A percentile compares a stretch with the other conserved stretches of the same genome.
phyloP scores from a whole-genome alignment of 2,888 invertebrate species.

The Balanococcus diminutus region DNA sequence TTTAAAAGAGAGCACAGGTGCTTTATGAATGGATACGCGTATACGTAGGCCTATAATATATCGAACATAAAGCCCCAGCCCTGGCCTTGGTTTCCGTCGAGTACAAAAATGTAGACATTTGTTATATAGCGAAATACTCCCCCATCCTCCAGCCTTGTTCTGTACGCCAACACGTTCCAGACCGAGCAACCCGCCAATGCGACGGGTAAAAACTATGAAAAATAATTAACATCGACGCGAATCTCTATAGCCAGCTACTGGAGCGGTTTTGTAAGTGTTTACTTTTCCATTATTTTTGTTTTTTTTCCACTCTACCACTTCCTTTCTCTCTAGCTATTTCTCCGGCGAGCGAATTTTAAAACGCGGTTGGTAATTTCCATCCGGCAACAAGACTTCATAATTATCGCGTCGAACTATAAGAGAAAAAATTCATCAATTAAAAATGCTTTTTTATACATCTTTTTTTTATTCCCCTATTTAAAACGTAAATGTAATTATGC shows the following conservation, averaged over 20 bases:
- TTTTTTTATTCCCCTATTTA: background rate
- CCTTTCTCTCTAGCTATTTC: background rate
- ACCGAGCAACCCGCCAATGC: background rate
- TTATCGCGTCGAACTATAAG: background rate
- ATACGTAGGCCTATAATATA: too few relatives aligned
- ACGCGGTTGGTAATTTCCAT: background rate
- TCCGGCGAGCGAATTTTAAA: background rate
- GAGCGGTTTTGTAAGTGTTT: background rate
- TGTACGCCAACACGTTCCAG: background rate
- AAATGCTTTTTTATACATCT: background rate
- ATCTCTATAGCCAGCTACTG: background rate
- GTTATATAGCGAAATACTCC: background rate
- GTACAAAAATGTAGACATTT: background rate
- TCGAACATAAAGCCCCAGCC: background rate
- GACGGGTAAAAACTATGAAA: too few relatives aligned
- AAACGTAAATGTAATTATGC: background rate
- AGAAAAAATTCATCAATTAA: background rate
- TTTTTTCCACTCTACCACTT: background rate
- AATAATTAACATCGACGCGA: background rate
- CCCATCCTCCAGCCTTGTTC: background rate
- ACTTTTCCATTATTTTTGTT: background rate
- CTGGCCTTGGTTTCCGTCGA: background rate
- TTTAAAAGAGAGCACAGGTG: conserved; percentile 10
- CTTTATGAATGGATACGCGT: background rate
- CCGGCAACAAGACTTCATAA: background rate